Conservation (phyloP, 64 coral and sea anemone species). For the Porites australiensis region DNA sequence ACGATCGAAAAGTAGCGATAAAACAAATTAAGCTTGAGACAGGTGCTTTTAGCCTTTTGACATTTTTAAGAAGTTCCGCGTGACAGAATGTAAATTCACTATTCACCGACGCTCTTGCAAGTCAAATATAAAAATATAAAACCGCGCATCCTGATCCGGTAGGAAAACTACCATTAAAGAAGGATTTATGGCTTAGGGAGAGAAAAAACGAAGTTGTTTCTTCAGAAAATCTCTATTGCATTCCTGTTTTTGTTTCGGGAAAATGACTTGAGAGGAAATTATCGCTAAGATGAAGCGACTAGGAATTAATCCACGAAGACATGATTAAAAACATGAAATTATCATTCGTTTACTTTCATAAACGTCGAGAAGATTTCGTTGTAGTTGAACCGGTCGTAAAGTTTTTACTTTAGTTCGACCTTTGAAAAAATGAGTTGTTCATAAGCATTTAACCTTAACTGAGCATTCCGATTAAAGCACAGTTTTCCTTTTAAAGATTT, state of each 20-base stretch:
- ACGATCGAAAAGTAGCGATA: neutral
- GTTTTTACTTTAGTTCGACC: too few species aligned
- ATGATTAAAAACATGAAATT: neutral
- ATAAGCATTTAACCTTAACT: too few species aligned
- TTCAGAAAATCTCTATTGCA: neutral
- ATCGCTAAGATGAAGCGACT: neutral
- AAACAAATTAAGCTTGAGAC: neutral
- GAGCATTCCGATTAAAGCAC: too few species aligned
- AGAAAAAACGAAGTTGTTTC: neutral
- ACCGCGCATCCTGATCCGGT: neutral
- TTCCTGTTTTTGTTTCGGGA: neutral
- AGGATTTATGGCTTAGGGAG: neutral
- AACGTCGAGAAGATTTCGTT: neutral
- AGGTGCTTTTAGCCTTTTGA: neutral
- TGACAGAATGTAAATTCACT: too few species aligned
- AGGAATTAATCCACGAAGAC: neutral
- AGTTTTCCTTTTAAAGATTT: too few species aligned
- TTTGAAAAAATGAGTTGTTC: too few species aligned
- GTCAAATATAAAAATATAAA: too few species aligned
- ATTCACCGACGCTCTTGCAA: too few species aligned
- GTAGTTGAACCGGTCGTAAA: neutral
- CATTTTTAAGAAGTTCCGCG: neutral
- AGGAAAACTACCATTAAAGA: neutral
- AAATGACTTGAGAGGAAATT: neutral
- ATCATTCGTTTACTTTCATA: neutral